Conservation (phyloP, 1,140 invertebrate genomes). For the Chrysopa pallens region DNA sequence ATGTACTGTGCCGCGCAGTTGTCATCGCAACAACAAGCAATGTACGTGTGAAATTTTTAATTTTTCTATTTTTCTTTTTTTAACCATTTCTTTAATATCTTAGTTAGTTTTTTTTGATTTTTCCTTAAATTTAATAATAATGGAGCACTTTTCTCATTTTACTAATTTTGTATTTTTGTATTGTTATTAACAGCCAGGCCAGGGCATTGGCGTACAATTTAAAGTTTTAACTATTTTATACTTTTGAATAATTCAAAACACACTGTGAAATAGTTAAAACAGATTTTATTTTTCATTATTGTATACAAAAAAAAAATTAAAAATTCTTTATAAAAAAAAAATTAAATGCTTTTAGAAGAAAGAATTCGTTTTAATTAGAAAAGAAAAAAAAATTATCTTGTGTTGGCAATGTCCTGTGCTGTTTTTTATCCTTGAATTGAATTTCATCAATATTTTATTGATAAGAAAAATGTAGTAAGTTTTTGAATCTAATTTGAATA, state of each 20-base stretch:
- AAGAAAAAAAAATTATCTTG: no score
- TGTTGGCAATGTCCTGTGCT: no score
- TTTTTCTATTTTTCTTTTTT: conserved; percentile 2
- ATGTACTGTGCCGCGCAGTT: conserved; percentile 80
- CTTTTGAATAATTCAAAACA: not conserved
- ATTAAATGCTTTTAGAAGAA: no score
- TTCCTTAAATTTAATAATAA: not conserved
- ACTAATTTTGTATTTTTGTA: conserved; percentile 5
- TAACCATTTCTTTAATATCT: conserved; percentile 1
- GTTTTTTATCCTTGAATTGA: no score
- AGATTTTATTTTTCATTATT: no score
- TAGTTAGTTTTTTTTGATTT: conserved; percentile 4
- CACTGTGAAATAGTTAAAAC: no score
- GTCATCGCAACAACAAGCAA: conserved; percentile 73
- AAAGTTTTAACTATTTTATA: not conserved
- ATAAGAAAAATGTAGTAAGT: no score
- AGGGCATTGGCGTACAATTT: conserved; percentile 48
- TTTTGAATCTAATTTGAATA: no score
- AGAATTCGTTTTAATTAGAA: no score
- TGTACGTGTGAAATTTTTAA: conserved; percentile 44
- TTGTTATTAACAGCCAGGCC: conserved; percentile 39
- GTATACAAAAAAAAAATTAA: no score
- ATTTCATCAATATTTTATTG: no score
- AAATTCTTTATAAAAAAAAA: no score
- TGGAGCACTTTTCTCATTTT: conserved; percentile 3